phyloP scores from a whole-genome alignment of 2,888 invertebrate genomes.

The Hydroisotoma schaefferi region DNA sequence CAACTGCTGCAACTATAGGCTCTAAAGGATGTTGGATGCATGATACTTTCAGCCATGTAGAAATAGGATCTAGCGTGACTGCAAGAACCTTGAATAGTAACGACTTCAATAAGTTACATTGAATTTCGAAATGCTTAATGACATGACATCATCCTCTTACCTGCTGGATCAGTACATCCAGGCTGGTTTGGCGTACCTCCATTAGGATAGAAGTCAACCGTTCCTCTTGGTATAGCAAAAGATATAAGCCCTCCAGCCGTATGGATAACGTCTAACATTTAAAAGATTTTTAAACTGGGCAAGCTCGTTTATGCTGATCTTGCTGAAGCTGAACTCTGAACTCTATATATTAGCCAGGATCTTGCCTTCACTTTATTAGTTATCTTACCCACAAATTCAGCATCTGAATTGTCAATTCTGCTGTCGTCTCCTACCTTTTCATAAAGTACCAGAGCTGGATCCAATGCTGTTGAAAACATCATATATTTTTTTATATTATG shows the following conservation, averaged over 20 bases:
- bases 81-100: conserved; percentile 31
- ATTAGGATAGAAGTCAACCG: too few species aligned
- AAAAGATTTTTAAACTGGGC: too few species aligned
- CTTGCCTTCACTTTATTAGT: too few species aligned
- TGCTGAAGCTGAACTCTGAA: too few species aligned
- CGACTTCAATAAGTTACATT: not conserved
- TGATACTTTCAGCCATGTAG: conserved; percentile 34
- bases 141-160: not conserved
- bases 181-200: too few species aligned
- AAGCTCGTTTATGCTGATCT: too few species aligned
- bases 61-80: conserved; percentile 37
- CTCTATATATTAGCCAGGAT: conserved; percentile 61
- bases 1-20: conserved; percentile 39
- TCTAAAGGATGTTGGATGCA: conserved; percentile 19
- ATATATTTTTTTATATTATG: too few species aligned
- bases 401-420: conserved; percentile 63
- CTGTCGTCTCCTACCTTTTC: conserved; percentile 54
- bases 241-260: too few species aligned
- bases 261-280: too few species aligned
- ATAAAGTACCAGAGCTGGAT: conserved; percentile 67
- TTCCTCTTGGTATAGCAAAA: too few species aligned
- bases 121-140: too few species aligned
- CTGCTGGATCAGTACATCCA: conserved; percentile 8
- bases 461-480: conserved; percentile 54
- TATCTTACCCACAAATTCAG: conserved; percentile 59